Evolutionary conservation across 2,797 vertebrate genomes (phyloP), one percentile per base, ranked within the genome.

Genomic region (Myotis planiceps): DNA sequence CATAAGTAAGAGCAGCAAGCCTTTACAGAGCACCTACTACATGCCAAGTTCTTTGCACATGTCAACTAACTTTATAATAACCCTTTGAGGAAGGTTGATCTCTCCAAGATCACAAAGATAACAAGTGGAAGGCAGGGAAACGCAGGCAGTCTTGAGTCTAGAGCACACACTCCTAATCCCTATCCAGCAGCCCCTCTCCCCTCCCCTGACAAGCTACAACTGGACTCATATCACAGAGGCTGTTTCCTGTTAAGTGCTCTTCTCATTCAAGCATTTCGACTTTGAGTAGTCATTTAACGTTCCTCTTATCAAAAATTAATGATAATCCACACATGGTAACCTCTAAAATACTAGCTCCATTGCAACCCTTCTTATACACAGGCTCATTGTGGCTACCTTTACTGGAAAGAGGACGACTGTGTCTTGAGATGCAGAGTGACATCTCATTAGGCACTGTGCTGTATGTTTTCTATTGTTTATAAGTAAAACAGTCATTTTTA

Each of bases 281-380:
- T 86, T 18, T 76, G 29, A 90, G 66, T 25, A 2, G 15, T 55
- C 53, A 79, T 12, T 90, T 66, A 72, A 27, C 42, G 47, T 87
- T 94, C 74, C 94, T 81, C 83, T 94, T 92, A 90, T 45, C 80
- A 96, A 94, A 94, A 93, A 89, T 71, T 74, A 90, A 88, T 0
- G 6, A 60, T 37, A 80, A 79, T 76, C 34, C 75, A 75, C 21
- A 93, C 2, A 32, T 5, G 80, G 60, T 42, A 63, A 65, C 45
- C 69, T 79, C 86, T 79, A 39, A 92, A 83, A 55, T 12, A 81
- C 42, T 18, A 25, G 47, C 9, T n/a, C 49, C 23, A 27, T 0
- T 53, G 66, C 74, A 88, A 75, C 0, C 9, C 25, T 87, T 89
- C 72, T 87, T 78, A 65, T 14, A 66, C 15, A 37, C 15, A 37